Evolutionary conservation across 1,140 invertebrate genomes (phyloP), one percentile per base, ranked within the genome.

Genomic region (Chionoecetes opilio): DNA sequence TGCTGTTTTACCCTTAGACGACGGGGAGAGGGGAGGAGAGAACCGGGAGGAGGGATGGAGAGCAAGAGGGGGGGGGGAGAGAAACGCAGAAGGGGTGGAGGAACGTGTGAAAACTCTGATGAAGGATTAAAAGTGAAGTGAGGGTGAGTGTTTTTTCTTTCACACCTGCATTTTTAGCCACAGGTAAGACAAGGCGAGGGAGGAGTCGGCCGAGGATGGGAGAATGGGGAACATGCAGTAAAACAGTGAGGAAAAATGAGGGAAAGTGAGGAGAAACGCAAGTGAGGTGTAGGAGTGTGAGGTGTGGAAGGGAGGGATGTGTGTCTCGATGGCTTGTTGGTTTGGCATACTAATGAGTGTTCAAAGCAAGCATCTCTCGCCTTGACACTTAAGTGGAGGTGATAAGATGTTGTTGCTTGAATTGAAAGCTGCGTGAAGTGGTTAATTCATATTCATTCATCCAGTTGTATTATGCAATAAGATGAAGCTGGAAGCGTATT

Each of bases 371-470:
- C 63, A n/a, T 26, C 63, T 26, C 21, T 21, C 63, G 63, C 21
- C 63, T 26, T 75, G 63, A n/a, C 63, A n/a, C n/a, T 75, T 75
- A 75, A 75, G 63, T 75, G 63, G 63, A n/a, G 21, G n/a, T 75
- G 63, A 21, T 26, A 75, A 75, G 63, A n/a, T 75, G 63, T 75
- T 75, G 63, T 75, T 75, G 26, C n/a, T 26, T 75, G 21, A 75
- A 26, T 26, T 26, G 21, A n/a, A 26, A 26, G n/a, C 21, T 26
- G 21, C 0, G 63, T 11, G 21, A 2, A n/a, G 63, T 14, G 46
- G 21, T 53, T 53, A 53, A 53, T 53, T 53, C n/a, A 17, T 17
- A 53, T 9, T 53, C 46, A 53, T 53, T 53, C 9, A 53, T 53
- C 46, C 21, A 9, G 46, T 53, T 17, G 46, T 53, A 53, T 53